Percentiles rank a stretch among this genome's conserved stretches.
Conservation (phyloP, 2,888 invertebrate genomes). For the Neelides folsomi region DNA sequence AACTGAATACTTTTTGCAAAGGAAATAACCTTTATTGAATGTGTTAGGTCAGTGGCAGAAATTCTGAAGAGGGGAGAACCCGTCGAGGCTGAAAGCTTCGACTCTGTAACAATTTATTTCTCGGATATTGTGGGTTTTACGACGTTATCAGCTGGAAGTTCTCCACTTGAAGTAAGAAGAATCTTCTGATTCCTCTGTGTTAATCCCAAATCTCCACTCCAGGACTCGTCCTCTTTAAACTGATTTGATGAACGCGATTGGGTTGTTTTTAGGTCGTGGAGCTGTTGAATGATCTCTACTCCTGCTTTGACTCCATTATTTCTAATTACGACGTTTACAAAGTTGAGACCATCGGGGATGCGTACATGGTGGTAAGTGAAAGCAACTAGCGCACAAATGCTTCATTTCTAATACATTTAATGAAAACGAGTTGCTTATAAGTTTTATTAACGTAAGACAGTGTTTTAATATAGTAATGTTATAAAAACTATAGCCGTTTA, state of each 20-base stretch:
- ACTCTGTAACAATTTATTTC: slow-evolving; percentile 69
- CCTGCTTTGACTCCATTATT: slow-evolving; percentile 74
- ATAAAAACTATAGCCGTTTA: too few relatives aligned
- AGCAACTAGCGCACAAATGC: background rate
- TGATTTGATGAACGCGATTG: background rate
- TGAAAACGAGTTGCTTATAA: background rate
- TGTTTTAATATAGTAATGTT: too few relatives aligned
- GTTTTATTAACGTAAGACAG: background rate
- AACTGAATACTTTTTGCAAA: background rate
- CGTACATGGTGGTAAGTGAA: slow-evolving; percentile 67
- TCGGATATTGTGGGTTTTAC: slow-evolving; percentile 77
- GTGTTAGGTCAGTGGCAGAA: slow-evolving; percentile 59
- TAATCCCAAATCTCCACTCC: background rate
- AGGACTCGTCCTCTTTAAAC: background rate
- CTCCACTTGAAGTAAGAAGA: slow-evolving; percentile 55
- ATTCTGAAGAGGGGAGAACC: slow-evolving; percentile 61
- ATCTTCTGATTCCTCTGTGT: too few relatives aligned
- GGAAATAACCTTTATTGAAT: background rate
- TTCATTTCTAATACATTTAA: background rate
- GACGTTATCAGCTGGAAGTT: slow-evolving; percentile 60
- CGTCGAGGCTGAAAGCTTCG: slow-evolving; percentile 67
- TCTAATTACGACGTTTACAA: slow-evolving; percentile 78
- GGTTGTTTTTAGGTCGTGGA: slow-evolving; percentile 56
- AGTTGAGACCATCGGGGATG: slow-evolving; percentile 73
- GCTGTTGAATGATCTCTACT: slow-evolving; percentile 74